Percentiles rank a stretch among this genome's conserved stretches.
phyloP scores from a whole-genome alignment of 1,140 invertebrate species.

The Cecropterus lyciades region DNA sequence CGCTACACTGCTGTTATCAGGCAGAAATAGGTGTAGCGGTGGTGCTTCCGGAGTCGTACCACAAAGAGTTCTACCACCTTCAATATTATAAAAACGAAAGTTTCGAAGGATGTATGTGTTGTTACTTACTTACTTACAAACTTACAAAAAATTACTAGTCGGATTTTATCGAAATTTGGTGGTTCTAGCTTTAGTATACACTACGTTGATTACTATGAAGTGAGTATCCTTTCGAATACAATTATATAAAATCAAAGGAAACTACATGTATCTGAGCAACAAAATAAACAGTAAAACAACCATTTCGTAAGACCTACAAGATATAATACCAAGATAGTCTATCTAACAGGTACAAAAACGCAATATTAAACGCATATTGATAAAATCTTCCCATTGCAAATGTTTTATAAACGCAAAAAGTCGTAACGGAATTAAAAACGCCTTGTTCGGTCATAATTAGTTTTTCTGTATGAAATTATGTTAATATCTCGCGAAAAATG shows the following conservation, averaged over 20 bases:
- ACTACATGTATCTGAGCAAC: neutral
- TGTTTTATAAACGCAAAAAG: slow-evolving; percentile 10
- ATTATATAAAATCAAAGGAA: neutral
- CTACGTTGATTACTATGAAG: too few relatives aligned
- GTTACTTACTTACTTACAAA: too few relatives aligned
- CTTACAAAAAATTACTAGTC: too few relatives aligned
- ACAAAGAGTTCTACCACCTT: too few relatives aligned
- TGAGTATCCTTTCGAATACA: too few relatives aligned
- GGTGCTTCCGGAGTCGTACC: too few relatives aligned
- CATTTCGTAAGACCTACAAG: slow-evolving; percentile 8
- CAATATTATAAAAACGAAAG: too few relatives aligned
- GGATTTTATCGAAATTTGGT: too few relatives aligned
- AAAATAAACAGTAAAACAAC: neutral
- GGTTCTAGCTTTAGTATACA: too few relatives aligned
- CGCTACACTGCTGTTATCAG: too few relatives aligned
- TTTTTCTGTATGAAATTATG: slow-evolving; percentile 31
- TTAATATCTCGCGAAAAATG: slow-evolving; percentile 5
- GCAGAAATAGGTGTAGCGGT: too few relatives aligned
- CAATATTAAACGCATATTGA: slow-evolving; percentile 25
- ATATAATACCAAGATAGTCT: slow-evolving; percentile 25
- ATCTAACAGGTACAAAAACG: slow-evolving; percentile 19
- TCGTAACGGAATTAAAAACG: slow-evolving; percentile 6
- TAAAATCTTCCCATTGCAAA: slow-evolving; percentile 30
- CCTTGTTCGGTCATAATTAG: slow-evolving; percentile 29
- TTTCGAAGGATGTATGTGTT: too few relatives aligned